These are phyloP conservation scores for Scytalopus superciliaris DNA, from an alignment of 2,113 vertebrate genomes.

Conservation along the genomic window DNA sequence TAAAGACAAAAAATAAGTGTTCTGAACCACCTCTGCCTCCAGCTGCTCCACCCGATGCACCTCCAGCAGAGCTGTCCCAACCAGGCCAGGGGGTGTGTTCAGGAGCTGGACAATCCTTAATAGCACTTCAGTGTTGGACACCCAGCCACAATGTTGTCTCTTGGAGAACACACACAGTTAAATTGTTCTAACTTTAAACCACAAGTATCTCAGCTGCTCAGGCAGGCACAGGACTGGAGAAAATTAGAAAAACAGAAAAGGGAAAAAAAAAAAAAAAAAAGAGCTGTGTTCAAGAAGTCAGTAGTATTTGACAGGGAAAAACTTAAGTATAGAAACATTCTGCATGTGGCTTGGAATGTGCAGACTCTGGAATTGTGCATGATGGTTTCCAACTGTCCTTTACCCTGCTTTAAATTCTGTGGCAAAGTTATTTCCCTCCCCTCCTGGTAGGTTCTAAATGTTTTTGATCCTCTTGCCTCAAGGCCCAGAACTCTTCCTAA, in stretches of 20 bases:
- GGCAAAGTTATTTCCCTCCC: neutral
- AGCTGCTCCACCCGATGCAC: rapidly evolving
- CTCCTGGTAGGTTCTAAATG: rapidly evolving
- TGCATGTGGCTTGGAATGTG: rapidly evolving
- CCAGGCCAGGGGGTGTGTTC: too few relatives aligned
- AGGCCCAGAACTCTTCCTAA: rapidly evolving
- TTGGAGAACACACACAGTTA: neutral
- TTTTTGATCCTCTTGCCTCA: neutral
- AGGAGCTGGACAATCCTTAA: neutral
- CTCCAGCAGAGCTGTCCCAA: neutral
- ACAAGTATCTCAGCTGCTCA: neutral
- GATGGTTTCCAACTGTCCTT: neutral
- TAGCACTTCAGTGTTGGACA: rapidly evolving
- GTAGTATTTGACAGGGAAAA: neutral
- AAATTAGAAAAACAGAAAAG: rapidly evolving
- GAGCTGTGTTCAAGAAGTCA: neutral
- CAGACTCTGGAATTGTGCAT: too few relatives aligned
- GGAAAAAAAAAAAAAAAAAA: rapidly evolving
- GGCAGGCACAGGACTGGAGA: neutral
- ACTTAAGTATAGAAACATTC: neutral
- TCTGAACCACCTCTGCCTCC: neutral
- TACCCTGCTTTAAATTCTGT: neutral
- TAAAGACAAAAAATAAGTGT: neutral
- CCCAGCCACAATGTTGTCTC: rapidly evolving
- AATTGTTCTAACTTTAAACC: rapidly evolving